Base-by-base conservation (phyloP, 2,888 invertebrate species). In the Tupiocoris notatus region DNA sequence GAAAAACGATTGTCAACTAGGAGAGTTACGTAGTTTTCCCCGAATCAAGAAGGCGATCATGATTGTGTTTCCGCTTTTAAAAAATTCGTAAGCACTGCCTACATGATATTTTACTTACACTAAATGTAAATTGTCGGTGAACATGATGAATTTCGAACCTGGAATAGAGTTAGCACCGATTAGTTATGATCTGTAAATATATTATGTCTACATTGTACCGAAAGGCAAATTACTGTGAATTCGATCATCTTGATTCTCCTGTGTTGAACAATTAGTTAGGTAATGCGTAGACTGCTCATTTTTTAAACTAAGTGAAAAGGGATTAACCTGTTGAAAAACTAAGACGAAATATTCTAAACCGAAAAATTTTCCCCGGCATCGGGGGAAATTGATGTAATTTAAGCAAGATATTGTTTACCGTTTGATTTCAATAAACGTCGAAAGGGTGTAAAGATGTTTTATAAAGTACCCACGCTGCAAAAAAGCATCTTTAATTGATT, bases 281-380 rank as follows among this genome's bases (percentile, higher is more conserved):
- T 76, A 78, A 74, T 77, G 39, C 74, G 78, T 77, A 78, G 76
- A 78, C 78, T 78, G 78, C 78, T 78, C 78, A 78, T 78, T 78
- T 77, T 76, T 66, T 71, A 76, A 65, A n/a, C n/a, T n/a, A n/a
- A n/a, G n/a, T 66, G 66, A 77, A 64, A 65, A 65, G 58, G 17
- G 56, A 62, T 70, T 76, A 78, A 78, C 64, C 57, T 20, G 21
- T 17, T 61, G n/a, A 63, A 63, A 74, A 74, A 63, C 23, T 23
- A 56, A 56, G 56, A 74, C 2, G 67, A 61, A 75, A 77, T 77
- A 77, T 77, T 77, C 75, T 77, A 77, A 77, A 77, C 25, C 65
- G 61, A 77, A 65, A 23, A 59, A 56, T 22, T 63, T 9, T 63
- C n/a, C n/a, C n/a, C 63, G n/a, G 18, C 2, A 17, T 63, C 21